phyloP scores from a whole-genome alignment of 2,797 vertebrate genomes.

The Silurus aristotelis region DNA sequence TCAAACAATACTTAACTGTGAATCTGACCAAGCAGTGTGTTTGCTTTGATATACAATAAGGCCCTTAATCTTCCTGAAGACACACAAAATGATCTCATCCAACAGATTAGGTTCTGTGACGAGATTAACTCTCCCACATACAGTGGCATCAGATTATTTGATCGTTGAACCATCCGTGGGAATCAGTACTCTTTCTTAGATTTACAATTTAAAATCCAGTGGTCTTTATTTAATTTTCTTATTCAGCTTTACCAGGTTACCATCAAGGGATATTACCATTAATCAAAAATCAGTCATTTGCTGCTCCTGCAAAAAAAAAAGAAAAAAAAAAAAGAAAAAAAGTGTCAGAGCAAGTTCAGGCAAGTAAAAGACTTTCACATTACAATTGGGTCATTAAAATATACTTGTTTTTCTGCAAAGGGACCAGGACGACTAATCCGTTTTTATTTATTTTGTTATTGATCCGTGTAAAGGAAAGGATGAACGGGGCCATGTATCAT shows the following conservation, averaged over 20 bases:
- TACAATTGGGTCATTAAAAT: not conserved
- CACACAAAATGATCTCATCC: slow-evolving; percentile 31
- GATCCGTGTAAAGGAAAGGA: too few species aligned
- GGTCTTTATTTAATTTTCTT: slow-evolving; percentile 3
- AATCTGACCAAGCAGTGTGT: slow-evolving; percentile 30
- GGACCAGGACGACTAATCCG: too few species aligned
- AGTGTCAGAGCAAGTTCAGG: not conserved
- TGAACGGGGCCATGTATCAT: too few species aligned
- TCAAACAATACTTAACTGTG: slow-evolving; percentile 38
- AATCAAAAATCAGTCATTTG: not conserved
- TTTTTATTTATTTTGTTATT: too few species aligned
- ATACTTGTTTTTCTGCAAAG: too few species aligned
- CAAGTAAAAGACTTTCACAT: not conserved
- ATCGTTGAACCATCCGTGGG: slow-evolving; percentile 22
- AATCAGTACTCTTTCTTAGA: slow-evolving; percentile 22
- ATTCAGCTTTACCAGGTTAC: slow-evolving; percentile 11
- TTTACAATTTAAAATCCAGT: slow-evolving; percentile 29
- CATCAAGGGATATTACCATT: not conserved
- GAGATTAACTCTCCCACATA: slow-evolving; percentile 32
- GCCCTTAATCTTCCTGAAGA: slow-evolving; percentile 26
- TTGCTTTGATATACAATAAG: slow-evolving; percentile 27
- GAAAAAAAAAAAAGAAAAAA: not conserved
- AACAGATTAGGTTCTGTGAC: slow-evolving; percentile 25
- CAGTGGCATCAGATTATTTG: slow-evolving; percentile 12
- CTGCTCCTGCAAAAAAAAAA: slow-evolving; percentile 1